Evolutionary conservation across 2,888 invertebrate species (phyloP).

Genomic region (Drosophila mettleri): DNA sequence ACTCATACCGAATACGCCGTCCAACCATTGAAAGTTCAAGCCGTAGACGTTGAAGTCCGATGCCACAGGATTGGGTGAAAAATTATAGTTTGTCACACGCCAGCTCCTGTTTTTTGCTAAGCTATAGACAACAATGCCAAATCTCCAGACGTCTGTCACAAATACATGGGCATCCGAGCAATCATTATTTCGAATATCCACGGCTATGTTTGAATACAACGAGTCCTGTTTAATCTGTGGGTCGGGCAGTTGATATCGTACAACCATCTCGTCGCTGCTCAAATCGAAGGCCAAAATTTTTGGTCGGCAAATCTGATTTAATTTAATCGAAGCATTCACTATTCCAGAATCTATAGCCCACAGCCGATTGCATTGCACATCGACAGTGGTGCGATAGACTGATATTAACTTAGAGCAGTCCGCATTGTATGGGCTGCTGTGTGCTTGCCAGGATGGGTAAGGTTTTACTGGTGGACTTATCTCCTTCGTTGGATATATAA

Average conservation of each 20-base stretch:
- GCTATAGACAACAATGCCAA: conserved; percentile 85
- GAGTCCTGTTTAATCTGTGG: conserved; percentile 88
- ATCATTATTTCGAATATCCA: conserved; percentile 86
- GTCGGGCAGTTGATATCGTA: conserved; percentile 88
- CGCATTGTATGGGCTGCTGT: conserved; percentile 81
- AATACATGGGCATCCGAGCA: conserved; percentile 88
- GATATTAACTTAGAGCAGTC: conserved; percentile 90
- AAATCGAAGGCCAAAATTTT: conserved; percentile 91
- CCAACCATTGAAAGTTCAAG: conserved; percentile 92
- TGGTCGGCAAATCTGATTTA: conserved; percentile 90
- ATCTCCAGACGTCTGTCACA: conserved; percentile 88
- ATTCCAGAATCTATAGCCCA: conserved; percentile 94
- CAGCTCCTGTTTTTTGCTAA: conserved; percentile 82
- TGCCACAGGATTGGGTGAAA: conserved; percentile 85
- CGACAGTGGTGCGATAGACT: conserved; percentile 90
- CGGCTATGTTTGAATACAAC: conserved; percentile 86
- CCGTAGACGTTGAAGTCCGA: conserved; percentile 91
- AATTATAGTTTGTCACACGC: conserved; percentile 83
- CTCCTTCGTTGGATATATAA: conserved; percentile 87
- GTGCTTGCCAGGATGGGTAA: conserved; percentile 89
- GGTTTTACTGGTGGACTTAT: conserved; percentile 88
- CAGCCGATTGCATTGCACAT: conserved; percentile 89
- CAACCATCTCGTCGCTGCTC: conserved; percentile 87
- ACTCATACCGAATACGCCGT: conserved; percentile 92
- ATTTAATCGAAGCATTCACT: conserved; percentile 88